Evolutionary conservation across 2,888 invertebrate genomes (phyloP).

Genomic region (Nasonovia ribisnigri): DNA sequence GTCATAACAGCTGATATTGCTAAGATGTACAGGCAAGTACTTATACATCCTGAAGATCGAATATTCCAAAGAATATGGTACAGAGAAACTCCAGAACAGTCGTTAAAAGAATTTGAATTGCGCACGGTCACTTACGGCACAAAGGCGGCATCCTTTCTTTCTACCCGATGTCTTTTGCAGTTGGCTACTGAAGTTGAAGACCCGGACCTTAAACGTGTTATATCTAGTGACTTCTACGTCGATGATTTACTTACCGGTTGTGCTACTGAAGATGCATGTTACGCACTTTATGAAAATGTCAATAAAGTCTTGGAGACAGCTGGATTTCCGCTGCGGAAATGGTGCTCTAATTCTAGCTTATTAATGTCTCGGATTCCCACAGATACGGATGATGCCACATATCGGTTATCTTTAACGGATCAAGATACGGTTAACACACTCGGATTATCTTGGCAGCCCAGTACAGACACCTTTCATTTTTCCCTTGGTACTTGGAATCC

Average conservation of each 20-base stretch:
- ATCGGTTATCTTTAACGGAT: background rate
- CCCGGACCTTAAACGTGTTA: background rate
- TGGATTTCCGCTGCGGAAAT: slow-evolving; percentile 24
- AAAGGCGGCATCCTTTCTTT: slow-evolving; percentile 69
- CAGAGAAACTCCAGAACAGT: slow-evolving; percentile 68
- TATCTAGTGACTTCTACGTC: background rate
- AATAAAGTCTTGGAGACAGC: background rate
- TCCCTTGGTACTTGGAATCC: background rate
- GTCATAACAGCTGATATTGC: slow-evolving; percentile 69
- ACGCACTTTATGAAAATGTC: background rate
- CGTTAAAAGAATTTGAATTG: too few relatives aligned
- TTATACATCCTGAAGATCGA: slow-evolving; percentile 67
- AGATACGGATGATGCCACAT: background rate
- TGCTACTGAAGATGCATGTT: background rate
- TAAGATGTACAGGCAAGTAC: slow-evolving; percentile 70
- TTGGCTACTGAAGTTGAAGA: background rate
- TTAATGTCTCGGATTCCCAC: slow-evolving; percentile 1
- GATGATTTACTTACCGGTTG: slow-evolving; percentile 29
- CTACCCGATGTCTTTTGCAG: slow-evolving; percentile 66
- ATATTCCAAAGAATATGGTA: slow-evolving; percentile 70
- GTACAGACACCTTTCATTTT: background rate
- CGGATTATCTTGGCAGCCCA: slow-evolving; percentile 16
- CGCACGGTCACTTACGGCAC: too few relatives aligned
- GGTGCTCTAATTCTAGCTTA: background rate
- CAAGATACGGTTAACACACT: slow-evolving; percentile 13